These are phyloP conservation scores for Phaonia tiefii DNA, from an alignment of 2,888 invertebrate genomes.

Conservation along the genomic window DNA sequence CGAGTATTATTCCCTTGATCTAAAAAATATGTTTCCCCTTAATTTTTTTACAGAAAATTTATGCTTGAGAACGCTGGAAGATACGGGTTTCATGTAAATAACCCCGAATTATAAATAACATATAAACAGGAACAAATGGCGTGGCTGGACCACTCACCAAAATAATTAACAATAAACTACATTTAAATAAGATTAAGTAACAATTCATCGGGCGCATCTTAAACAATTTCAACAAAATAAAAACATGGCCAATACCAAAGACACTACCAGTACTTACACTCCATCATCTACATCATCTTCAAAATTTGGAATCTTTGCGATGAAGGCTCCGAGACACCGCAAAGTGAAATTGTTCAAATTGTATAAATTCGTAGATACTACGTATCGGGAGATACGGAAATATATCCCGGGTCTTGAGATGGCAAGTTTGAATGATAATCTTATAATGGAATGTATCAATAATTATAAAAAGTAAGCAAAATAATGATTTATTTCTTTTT, in stretches of 20 bases:
- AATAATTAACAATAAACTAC: neutral
- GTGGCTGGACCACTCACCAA: constrained; percentile 55
- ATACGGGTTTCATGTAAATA: too few species aligned
- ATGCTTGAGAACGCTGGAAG: too few species aligned
- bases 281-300: neutral
- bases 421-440: neutral
- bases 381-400: constrained; percentile 50
- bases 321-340: neutral
- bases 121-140: neutral
- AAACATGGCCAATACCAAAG: constrained; percentile 27
- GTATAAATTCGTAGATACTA: constrained; percentile 49
- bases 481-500: neutral
- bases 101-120: too few species aligned
- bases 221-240: neutral
- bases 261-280: constrained; percentile 1
- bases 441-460: constrained; percentile 51
- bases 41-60: too few species aligned
- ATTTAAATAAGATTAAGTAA: too few species aligned
- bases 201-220: neutral
- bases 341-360: constrained; percentile 36
- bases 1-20: too few species aligned
- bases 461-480: constrained; percentile 57
- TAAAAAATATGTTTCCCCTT: too few species aligned
- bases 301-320: too few species aligned
- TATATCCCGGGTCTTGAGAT: constrained; percentile 29